Evolutionary conservation across 2,113 vertebrate genomes (phyloP), one percentile per base, ranked within the genome.

Genomic region (Psittacula cyanocephala): DNA sequence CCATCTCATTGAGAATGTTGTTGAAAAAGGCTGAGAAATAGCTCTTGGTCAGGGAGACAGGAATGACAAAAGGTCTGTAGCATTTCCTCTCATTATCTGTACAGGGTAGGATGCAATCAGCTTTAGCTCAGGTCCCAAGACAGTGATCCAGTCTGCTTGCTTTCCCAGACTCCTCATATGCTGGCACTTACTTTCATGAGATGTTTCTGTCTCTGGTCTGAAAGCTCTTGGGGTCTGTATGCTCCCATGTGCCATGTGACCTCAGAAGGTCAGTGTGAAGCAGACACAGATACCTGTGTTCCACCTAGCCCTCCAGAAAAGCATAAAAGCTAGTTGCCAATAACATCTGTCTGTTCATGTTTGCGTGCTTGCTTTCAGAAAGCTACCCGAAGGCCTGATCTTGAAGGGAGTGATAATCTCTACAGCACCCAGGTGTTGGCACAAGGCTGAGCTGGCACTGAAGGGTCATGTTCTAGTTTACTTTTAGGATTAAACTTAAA

Each of bases 401-500:
- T 60, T 75, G 64, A 52, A 57, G 50, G 72, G 20, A 64, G 22
- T 90, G 75, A 88, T 53, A 88, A 88, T 81, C 65, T 88, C 68
- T 88, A 86, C 90, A 90, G 88, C 76, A 90, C 88, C 28, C 82
- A 91, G 28, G 22, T 78, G 43, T 35, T 93, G 91, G 90, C 88
- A 78, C 39, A 50, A 13, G 80, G 64, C 55, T 94, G 47, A 91
- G 28, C 76, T 95, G 85, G 93, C 85, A 90, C 65, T 17, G 43
- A 64, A 81, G 33, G 63, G 25, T 65, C 41, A 52, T 67, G 35
- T 86, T 95, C 90, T 1, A 3, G 80, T 86, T 94, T 92, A 88
- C 25, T 86, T 90, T 94, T 81, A 81, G 50, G 75, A 81, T 93
- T 86, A 88, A 93, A 81, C 85, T 81, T 92, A 50, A 93, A 74